Evolutionary conservation across 2,113 vertebrate genomes (phyloP), one percentile per base, ranked within the genome.

Genomic region (Thalassarche chlororhynchos): DNA sequence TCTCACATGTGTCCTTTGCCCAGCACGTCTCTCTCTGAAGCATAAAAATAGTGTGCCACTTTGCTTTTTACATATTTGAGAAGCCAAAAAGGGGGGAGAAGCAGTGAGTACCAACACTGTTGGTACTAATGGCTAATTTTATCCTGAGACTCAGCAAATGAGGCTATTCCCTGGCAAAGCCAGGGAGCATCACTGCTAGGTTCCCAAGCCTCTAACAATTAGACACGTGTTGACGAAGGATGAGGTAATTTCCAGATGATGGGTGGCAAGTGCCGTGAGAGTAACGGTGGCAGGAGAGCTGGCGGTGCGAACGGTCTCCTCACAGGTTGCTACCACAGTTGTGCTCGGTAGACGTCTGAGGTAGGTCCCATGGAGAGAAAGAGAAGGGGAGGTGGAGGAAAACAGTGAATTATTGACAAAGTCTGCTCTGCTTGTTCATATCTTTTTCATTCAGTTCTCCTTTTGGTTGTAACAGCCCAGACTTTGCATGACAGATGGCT

Each of bases 221-320:
- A 61, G 55, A 47, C 51, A 31, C 0, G 7, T 47, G 65, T 47
- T 84, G 77, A 49, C 3, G 26, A 60, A 84, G 69, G 89, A 82
- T 87, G 91, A 96, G 68, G 72, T 87, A 84, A 95, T 95, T 93
- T 81, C 77, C 80, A 84, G 80, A 75, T 40, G 69, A 62, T n/a
- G 72, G 20, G 25, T 75, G 84, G n/a, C 42, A 75, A 68, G 51
- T 61, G 75, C 61, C 6, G 5, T 2, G 3, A 49, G 57, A 65
- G 71, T 52, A 51, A 12, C 1, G 0, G 71, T 83, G 79, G 24
- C n/a, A 76, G 84, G 62, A 91, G 32, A 71, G 86, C 60, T 81
- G 89, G 19, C 78, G 72, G 47, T 87, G 89, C 51, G 55, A 89
- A 62, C 4, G 5, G 31, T 90, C 49, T 92, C 68, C 38, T 74